Evolutionary conservation across 1,140 invertebrate genomes (phyloP).

Genomic region (Yoshiicerus persimilis): DNA sequence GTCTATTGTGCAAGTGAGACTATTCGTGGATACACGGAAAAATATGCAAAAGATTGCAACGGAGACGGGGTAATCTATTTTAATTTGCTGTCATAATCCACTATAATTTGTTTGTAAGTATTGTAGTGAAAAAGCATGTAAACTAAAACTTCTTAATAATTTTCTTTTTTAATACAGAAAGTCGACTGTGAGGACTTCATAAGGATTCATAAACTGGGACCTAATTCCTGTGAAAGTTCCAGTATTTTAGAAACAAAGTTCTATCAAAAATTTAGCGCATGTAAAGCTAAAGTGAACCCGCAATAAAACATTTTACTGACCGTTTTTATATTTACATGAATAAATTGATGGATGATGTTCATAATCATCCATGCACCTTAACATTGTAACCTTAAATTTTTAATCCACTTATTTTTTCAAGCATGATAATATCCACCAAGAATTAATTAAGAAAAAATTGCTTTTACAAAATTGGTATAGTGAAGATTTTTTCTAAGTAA

Average conservation of each 20-base stretch:
- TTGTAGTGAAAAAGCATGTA: neutral
- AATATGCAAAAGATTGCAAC: slow-evolving; percentile 59
- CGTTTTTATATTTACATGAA: neutral
- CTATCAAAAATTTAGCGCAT: neutral
- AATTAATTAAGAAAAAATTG: too few species aligned
- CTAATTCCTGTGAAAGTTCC: neutral
- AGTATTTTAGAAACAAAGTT: neutral
- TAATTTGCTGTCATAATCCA: too few species aligned
- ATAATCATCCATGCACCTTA: too few species aligned
- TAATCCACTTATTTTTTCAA: too few species aligned
- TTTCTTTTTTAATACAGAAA: neutral
- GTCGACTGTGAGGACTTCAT: neutral
- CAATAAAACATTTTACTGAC: neutral
- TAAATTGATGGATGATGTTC: too few species aligned
- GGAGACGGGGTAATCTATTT: slow-evolving; percentile 46
- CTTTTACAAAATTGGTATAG: neutral
- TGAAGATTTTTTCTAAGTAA: neutral
- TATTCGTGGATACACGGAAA: slow-evolving; percentile 63
- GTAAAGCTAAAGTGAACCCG: neutral
- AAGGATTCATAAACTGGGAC: neutral
- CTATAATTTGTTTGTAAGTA: neutral
- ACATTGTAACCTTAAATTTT: too few species aligned
- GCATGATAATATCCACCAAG: too few species aligned
- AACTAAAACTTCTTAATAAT: slow-evolving; percentile 21
- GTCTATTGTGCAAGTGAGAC: slow-evolving; percentile 62